phyloP scores from a whole-genome alignment of 1,140 invertebrate species.

The Drosophila baimaii region DNA sequence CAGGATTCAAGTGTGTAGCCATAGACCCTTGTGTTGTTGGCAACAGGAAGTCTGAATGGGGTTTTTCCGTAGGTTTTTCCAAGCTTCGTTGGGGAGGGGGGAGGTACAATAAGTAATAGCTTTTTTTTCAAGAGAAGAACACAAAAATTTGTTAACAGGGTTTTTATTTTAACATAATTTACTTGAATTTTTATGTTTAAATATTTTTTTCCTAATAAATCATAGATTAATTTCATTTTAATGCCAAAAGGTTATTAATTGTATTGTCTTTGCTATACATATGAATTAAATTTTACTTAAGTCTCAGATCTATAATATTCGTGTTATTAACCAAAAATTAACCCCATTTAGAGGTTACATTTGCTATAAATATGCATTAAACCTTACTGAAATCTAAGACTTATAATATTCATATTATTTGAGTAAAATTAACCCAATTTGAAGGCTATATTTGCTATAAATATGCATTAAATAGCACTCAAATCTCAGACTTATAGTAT shows the following conservation, averaged over 20 bases:
- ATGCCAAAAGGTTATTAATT: background rate
- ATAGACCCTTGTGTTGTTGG: conserved; percentile 22
- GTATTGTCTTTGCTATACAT: background rate
- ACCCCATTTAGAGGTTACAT: too few species aligned
- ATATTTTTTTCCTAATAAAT: too few species aligned
- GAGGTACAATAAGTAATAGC: conserved; percentile 8
- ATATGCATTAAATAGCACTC: background rate
- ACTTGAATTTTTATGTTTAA: background rate
- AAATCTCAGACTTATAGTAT: background rate
- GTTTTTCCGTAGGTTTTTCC: conserved; percentile 14
- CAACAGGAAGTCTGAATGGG: conserved; percentile 29
- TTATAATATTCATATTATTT: too few species aligned
- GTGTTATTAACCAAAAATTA: too few species aligned
- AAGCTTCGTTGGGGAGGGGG: background rate
- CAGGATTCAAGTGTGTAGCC: conserved; percentile 27
- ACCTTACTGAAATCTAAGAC: too few species aligned
- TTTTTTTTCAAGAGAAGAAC: conserved; percentile 2
- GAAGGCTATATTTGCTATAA: too few species aligned
- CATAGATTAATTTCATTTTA: background rate
- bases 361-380: too few species aligned
- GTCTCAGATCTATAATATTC: too few species aligned
- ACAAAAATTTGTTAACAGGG: background rate
- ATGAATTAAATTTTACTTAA: too few species aligned
- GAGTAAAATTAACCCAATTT: too few species aligned
- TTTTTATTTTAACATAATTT: background rate